Evolutionary conservation across 1,140 invertebrate species (phyloP), one percentile per base, ranked within the genome.

Genomic region (Papilio aristodemus): DNA sequence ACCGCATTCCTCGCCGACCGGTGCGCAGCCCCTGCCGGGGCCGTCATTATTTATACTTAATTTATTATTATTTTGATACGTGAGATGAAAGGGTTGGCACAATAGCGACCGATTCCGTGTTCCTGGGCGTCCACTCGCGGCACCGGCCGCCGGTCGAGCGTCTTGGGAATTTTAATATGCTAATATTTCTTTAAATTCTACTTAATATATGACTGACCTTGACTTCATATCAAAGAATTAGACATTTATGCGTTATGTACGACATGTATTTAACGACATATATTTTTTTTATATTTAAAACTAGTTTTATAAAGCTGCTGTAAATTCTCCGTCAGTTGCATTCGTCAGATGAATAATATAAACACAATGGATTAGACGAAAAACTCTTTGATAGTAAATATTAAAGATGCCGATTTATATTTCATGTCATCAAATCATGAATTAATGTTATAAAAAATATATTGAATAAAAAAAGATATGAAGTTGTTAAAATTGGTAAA

Each of bases 11-110:
- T 71, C 71, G 70, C 72, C 71, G 86, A 84, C 89, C 89, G 80
- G 87, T 89, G 86, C 77, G 79, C 81, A 72, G 82, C 74, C 79
- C 67, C 71, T 74, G 75, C 79, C 72, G 72, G 71, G 70, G 70
- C 72, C 72, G 70, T 80, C 84, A 87, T 86, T 86, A 88, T 88
- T 88, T 90, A 87, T 85, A 83, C 71, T 86, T 86, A 89, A 89
- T 90, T 88, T 89, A 89, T 90, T 88, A 89, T 89, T 90, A 90
- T 90, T 90, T 89, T 89, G 87, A 90, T 90, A 87, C 81, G 83
- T 68, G 81, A 83, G 83, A 83, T 89, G 85, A 89, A 89, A 88
- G 88, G 86, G 85, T 86, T 78, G 60, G 38, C 73, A 87, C 80
- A 86, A 87, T 83, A 72, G 73, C 66, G 36, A 46, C 57, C 74